Evolutionary conservation across 1,140 invertebrate genomes (phyloP), one percentile per base, ranked within the genome.

Genomic region (Belonocnema kinseyi): DNA sequence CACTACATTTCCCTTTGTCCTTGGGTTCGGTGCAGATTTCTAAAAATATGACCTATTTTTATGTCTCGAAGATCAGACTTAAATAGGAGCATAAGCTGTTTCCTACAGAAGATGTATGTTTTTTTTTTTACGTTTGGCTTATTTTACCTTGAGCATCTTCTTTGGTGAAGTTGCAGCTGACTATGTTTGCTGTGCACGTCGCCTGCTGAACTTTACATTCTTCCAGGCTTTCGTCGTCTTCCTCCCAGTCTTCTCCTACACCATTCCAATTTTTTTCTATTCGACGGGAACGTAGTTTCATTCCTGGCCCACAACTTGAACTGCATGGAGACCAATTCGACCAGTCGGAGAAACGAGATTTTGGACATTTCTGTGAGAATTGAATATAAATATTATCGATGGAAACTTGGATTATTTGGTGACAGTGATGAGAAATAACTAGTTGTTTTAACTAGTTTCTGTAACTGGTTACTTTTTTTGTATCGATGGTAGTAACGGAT

Each of bases 251-350:
- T 5, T 91, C 81, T 53, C 89, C 19, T 73, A 84, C 21, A 77
- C 85, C 82, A 53, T 76, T 83, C 77, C 73, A 84, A 75, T 80
- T 88, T 77, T 87, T 85, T 26, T 90, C 88, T 73, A 88, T 82
- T 46, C 89, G 88, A 12, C 96, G 91, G 1, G 93, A 93, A 72
- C 95, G 92, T 80, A 94, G 88, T 61, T 93, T 92, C 0, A 93
- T 89, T 0, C 95, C 94, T 74, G 93, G 91, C 0, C 95, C 95
- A 86, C 95, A 96, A 3, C 93, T 92, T 1, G 93, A 93, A 7
- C 93, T 94, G 89, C 95, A 96, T 13, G 93, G 92, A 2, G 93
- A 93, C 94, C 94, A 96, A 51, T 92, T 88, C 12, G 93, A 92
- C 95, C 95, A 96, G 13, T 90, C 83, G 1, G 92, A 93, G 19